Evolutionary conservation across 2,888 invertebrate genomes (phyloP).

Genomic region (Drosophila rellima): DNA sequence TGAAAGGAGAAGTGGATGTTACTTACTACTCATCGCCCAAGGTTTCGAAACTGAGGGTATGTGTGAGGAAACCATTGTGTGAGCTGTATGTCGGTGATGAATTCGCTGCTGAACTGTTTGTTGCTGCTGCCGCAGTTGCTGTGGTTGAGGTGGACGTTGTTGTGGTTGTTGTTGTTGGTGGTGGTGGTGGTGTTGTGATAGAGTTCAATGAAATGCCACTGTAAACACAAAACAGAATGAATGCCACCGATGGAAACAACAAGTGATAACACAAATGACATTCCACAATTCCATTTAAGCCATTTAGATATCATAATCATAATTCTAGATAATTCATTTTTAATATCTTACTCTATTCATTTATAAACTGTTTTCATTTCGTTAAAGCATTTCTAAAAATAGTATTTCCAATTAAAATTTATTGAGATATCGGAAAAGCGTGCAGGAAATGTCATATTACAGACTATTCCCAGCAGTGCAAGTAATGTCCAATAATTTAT

Average conservation of each 20-base stretch:
- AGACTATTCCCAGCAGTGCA: neutral
- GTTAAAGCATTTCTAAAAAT: slow-evolving; percentile 28
- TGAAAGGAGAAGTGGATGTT: neutral
- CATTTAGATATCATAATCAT: neutral
- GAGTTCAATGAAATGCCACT: slow-evolving; percentile 76
- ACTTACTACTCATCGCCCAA: slow-evolving; percentile 84
- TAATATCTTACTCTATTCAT: neutral
- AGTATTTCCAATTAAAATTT: slow-evolving; percentile 2
- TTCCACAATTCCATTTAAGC: neutral
- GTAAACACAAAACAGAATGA: slow-evolving; percentile 41
- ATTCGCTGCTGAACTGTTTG: slow-evolving; percentile 38
- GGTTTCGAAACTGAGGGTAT: slow-evolving; percentile 76
- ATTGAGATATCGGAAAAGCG: slow-evolving; percentile 4
- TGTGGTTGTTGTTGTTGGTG: slow-evolving; percentile 40
- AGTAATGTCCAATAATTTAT: slow-evolving; percentile 10
- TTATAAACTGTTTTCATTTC: neutral
- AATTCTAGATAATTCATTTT: neutral
- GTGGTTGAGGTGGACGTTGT: slow-evolving; percentile 33
- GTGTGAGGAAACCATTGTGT: slow-evolving; percentile 72
- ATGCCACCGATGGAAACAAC: slow-evolving; percentile 28
- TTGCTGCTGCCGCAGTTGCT: slow-evolving; percentile 39
- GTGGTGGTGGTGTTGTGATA: slow-evolving; percentile 40
- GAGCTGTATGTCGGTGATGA: slow-evolving; percentile 66
- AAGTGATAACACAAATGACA: slow-evolving; percentile 7
- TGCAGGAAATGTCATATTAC: slow-evolving; percentile 37